Base-by-base conservation (phyloP, 2,113 vertebrate genomes). In the Nycticryphes semicollaris region DNA sequence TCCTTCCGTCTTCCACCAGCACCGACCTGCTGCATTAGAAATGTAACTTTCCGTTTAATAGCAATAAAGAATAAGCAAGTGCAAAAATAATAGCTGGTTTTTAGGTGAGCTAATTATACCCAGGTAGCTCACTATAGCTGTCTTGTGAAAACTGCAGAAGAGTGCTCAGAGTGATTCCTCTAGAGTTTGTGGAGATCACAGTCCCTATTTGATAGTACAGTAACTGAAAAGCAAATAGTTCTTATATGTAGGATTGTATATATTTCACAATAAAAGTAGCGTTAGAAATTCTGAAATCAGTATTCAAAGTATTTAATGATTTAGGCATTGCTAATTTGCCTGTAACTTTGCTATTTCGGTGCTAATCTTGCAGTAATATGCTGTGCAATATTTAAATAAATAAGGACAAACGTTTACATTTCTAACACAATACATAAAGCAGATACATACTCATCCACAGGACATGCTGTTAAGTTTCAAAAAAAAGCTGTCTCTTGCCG, bases 331-430 rank as follows among this genome's bases (percentile, higher is more conserved):
- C 11, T 75, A 68, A 37, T 81, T 89, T 89, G 64, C 31, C 24
- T 59, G 20, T 68, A 30, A 48, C 24, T 77, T 80, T 66, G 73
- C 57, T 27, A 14, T 82, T 89, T 87, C 39, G 51, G 35, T 85
- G 73, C 37, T 90, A 80, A 79, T 45, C 50, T 77, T 83, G 21
- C 54, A 84, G 60, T 24, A 85, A 27, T 10, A n/a, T 33, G 22
- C 31, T 60, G 18, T 84, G 43, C n/a, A 41, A 53, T 75, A 68
- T 69, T 83, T 91, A 92, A 94, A 90, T 84, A 89, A 96, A 75
- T 35, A 60, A 74, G 56, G 64, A 84, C 43, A 87, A 90, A 80
- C 24, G 9, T 90, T 94, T 90, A 69, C 31, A 43, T 51, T 81
- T 90, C 31, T 78, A 89, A 67, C 77, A 59, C 15, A 39, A 59